Evolutionary conservation across 2,797 vertebrate species (phyloP).

Genomic region (Rhinogobio ventralis): DNA sequence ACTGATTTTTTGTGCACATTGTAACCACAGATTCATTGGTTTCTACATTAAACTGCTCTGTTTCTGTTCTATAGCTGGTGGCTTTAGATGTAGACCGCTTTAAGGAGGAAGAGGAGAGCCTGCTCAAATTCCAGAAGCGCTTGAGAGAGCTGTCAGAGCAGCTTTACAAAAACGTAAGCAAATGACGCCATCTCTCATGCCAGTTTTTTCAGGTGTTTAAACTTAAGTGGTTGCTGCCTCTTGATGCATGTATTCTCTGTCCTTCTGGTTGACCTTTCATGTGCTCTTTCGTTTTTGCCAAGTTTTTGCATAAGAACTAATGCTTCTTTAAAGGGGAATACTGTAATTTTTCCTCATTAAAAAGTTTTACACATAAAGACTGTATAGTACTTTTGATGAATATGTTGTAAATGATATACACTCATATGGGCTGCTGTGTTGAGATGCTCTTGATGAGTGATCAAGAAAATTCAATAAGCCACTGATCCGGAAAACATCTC

Average conservation of each 20-base stretch:
- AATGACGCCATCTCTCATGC: not conserved
- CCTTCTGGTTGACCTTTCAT: slow-evolving; percentile 22
- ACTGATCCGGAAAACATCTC: not conserved
- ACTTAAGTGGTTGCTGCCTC: not conserved
- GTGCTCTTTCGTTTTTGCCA: slow-evolving; percentile 38
- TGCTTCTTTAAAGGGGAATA: not conserved
- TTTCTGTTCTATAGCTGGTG: slow-evolving; percentile 83
- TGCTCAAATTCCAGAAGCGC: slow-evolving; percentile 87
- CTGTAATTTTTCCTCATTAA: not conserved
- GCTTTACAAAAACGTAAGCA: slow-evolving; percentile 92
- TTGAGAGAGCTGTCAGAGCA: slow-evolving; percentile 95
- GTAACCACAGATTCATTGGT: slow-evolving; percentile 14
- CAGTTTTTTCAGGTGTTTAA: not conserved
- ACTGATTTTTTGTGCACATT: slow-evolving; percentile 16
- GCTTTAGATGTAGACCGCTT: slow-evolving; percentile 91
- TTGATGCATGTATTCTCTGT: not conserved
- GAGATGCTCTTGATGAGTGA: not conserved
- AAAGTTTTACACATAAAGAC: not conserved
- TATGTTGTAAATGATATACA: not conserved
- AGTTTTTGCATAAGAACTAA: not conserved
- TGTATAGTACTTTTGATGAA: not conserved
- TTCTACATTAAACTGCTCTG: slow-evolving; percentile 17
- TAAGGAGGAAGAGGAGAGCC: slow-evolving; percentile 88
- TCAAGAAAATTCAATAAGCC: not conserved
- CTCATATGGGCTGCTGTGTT: not conserved